Base-by-base conservation (phyloP, 2,888 invertebrate species). In the Stenoptilia bipunctidactyla region DNA sequence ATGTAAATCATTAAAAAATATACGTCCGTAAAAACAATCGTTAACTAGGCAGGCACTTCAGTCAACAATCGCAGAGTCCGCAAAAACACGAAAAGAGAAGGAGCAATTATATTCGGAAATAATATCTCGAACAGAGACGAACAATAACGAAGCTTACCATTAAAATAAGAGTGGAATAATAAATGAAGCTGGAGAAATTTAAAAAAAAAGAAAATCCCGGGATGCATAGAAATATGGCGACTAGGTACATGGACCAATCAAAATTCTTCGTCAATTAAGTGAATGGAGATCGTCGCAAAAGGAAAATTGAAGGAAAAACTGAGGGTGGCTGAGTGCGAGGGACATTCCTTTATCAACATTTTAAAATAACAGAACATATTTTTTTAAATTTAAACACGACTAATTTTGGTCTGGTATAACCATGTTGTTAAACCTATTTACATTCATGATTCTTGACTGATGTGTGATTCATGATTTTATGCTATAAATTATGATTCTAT, bases 201-300 rank as follows among this genome's bases (percentile, higher is more conserved):
- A n/a, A 57, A 64, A 65, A 67, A 59, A 58, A 52, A 45, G 49
- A 51, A 57, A 58, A 55, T 51, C 48, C 58, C 61, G 66, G 70
- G 72, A 74, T 74, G 79, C 77, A 76, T 74, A 76, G 79, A 73
- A 74, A 79, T 76, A 77, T 74, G 71, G 73, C 73, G 69, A 52
- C 57, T 59, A 59, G 58, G 59, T 20, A 20, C 20, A 20, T 20
- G 3, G 70, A 75, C 80, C 80, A 83, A 83, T 83, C 82, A 82
- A 82, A 82, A 82, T 82, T 79, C 79, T 69, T 74, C 79, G 77
- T 76, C 82, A 83, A 83, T 83, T 83, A 83, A 82, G 72, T 66
- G 73, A 73, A 58, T 67, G 68, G 72, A 79, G 79, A 80, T 80
- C 72, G 77, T 61, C 55, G 64, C 65, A 75, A 79, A 82, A 76